A percentile compares a stretch with the other conserved stretches of the same genome.
Conservation (phyloP, 2,797 vertebrate species). For the Pangasius larnaudii region DNA sequence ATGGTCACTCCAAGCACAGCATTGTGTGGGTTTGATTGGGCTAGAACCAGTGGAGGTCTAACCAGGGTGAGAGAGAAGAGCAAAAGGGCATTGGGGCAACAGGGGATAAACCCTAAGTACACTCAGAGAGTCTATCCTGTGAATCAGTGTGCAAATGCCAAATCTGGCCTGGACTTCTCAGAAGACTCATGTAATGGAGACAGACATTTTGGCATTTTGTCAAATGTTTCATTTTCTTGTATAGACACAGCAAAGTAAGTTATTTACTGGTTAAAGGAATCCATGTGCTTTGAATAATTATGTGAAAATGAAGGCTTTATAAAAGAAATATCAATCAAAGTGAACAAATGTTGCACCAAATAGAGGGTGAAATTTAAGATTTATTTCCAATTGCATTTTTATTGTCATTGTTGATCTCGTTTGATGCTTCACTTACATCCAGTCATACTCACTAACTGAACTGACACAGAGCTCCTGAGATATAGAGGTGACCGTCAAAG, state of each 20-base stretch:
- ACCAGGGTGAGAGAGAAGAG: conserved; percentile 41
- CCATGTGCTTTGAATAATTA: background rate
- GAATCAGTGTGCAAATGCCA: conserved; percentile 43
- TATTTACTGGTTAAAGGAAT: background rate
- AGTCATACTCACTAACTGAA: background rate
- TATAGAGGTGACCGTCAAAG: background rate
- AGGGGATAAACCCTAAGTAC: conserved; percentile 51
- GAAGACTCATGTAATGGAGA: background rate
- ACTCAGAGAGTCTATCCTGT: conserved; percentile 47
- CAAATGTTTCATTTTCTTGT: background rate
- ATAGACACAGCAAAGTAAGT: background rate
- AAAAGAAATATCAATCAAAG: background rate
- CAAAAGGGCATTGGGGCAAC: conserved; percentile 48
- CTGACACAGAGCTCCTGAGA: background rate
- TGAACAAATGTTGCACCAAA: background rate
- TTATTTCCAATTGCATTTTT: background rate
- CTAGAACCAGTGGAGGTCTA: conserved; percentile 57
- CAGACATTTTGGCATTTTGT: background rate
- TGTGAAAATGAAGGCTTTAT: background rate
- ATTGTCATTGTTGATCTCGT: background rate
- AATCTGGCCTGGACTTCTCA: conserved; percentile 61
- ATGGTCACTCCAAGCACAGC: conserved; percentile 26
- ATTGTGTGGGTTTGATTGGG: conserved; percentile 31
- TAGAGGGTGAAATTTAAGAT: background rate
- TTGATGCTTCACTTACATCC: background rate